Percentiles rank a stretch among this genome's conserved stretches.
These are phyloP conservation scores for Drosophila acutilabella DNA, from an alignment of 2,888 invertebrate species.

Conservation along the genomic window DNA sequence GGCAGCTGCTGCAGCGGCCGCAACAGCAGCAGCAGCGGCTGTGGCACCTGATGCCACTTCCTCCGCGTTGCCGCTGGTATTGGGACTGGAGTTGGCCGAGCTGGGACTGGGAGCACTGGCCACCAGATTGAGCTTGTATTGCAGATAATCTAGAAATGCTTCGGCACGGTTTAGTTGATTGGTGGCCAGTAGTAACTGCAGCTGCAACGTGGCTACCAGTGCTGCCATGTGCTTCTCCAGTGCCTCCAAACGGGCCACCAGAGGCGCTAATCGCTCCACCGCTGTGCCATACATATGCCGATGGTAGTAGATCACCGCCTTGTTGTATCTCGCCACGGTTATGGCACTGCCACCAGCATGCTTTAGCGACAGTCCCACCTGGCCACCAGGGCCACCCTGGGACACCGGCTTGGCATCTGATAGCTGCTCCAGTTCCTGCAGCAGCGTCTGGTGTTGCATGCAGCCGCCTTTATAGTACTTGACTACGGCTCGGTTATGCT, in stretches of 20 bases:
- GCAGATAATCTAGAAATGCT: constrained; percentile 81
- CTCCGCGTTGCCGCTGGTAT: constrained; percentile 16
- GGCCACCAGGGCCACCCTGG: constrained; percentile 4
- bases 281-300: constrained; percentile 83
- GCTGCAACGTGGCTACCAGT: constrained; percentile 81
- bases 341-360: constrained; percentile 51
- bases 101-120: constrained; percentile 61
- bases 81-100: constrained; percentile 49
- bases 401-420: constrained; percentile 43
- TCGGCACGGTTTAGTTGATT: constrained; percentile 84
- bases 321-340: constrained; percentile 81
- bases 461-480: constrained; percentile 92
- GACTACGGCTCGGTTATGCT: constrained; percentile 93
- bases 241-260: constrained; percentile 78
- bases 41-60: constrained; percentile 28
- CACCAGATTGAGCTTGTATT: constrained; percentile 76
- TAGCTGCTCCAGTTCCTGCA: constrained; percentile 87
- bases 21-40: constrained; percentile 8
- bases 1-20: constrained; percentile 26
- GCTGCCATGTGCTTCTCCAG: constrained; percentile 80
- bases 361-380: constrained; percentile 54
- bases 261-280: constrained; percentile 76
- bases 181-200: constrained; percentile 82
- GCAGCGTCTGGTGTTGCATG: constrained; percentile 90
- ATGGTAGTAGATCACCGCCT: constrained; percentile 83